Evolutionary conservation across 2,888 invertebrate species (phyloP), one percentile per base, ranked within the genome.

Genomic region (Shargacucullia verbasci): DNA sequence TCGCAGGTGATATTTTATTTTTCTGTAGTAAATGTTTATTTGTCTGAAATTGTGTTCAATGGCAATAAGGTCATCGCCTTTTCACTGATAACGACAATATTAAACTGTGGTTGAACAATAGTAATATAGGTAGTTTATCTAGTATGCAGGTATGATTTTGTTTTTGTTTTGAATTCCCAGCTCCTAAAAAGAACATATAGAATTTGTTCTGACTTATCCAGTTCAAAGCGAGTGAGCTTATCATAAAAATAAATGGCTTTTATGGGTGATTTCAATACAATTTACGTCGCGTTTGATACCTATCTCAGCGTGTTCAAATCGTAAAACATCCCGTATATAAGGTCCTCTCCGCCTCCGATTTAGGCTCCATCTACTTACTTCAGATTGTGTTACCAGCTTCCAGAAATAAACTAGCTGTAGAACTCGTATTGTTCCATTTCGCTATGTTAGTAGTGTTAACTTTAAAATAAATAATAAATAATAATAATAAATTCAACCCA

Each of bases 191-290:
- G 0, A 31, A 31, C 43, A 15, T 45, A 38, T 27, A 33, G 12
- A 48, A 52, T 58, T 66, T 53, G 14, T 52, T 65, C 66, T 43
- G 65, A 70, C 35, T 53, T 50, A 49, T 45, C 31, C 12, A 58
- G 49, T 47, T 59, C 46, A 49, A 48, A 52, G 46, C 33, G 55
- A 57, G 44, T 39, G 47, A 54, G 37, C 45, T 57, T 57, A 55
- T 46, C 59, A 66, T 74, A 66, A 74, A 68, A 71, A 53, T 62
- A 74, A 72, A 56, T 57, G 56, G 57, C 56, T 54, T 73, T 75
- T 73, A 75, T 67, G 50, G 35, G 33, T 46, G 54, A 63, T 73
- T 71, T 71, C 68, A 60, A 67, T 71, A 55, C 63, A 54, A 31
- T 73, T 73, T 57, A 71, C 37, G 56, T 55, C 56, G 44, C 46